phyloP scores from a whole-genome alignment of 2,797 vertebrate species.

The Megaceryle alcyon region DNA sequence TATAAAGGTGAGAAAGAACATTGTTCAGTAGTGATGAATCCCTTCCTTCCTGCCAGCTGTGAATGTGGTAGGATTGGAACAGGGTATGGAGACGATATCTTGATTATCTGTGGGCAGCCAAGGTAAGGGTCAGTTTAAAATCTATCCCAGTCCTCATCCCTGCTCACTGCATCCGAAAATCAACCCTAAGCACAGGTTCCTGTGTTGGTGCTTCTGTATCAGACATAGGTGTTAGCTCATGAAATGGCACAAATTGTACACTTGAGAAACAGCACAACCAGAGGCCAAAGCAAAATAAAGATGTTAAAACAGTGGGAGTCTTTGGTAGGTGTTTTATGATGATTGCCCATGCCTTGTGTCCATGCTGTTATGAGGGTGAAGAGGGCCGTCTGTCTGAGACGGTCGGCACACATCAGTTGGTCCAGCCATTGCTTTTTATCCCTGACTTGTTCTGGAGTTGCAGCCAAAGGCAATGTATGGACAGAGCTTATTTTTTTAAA shows the following conservation, averaged over 20 bases:
- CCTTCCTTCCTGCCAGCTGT: not conserved
- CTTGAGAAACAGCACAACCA: not conserved
- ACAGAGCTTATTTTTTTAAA: not conserved
- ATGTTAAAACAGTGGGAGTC: not conserved
- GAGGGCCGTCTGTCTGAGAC: not conserved
- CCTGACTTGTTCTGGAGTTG: not conserved
- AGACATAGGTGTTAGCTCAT: not conserved
- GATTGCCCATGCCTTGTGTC: not conserved
- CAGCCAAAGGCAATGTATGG: not conserved
- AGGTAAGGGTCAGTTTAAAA: not conserved
- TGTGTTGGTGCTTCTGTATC: not conserved
- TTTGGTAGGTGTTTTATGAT: not conserved
- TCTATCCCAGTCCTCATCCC: not conserved
- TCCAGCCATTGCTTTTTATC: not conserved
- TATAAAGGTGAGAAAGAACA: not conserved
- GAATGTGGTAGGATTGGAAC: not conserved
- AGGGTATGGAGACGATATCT: not conserved
- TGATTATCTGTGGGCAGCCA: not conserved
- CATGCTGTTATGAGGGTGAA: fast-evolving
- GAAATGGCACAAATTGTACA: not conserved
- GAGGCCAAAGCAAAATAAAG: not conserved
- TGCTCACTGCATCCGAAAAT: not conserved
- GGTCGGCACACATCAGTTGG: not conserved
- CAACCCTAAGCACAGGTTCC: not conserved
- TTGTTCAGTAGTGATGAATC: not conserved